These are phyloP conservation scores for Morone saxatilis DNA, from an alignment of 2,113 vertebrate genomes.

Conservation along the genomic window DNA sequence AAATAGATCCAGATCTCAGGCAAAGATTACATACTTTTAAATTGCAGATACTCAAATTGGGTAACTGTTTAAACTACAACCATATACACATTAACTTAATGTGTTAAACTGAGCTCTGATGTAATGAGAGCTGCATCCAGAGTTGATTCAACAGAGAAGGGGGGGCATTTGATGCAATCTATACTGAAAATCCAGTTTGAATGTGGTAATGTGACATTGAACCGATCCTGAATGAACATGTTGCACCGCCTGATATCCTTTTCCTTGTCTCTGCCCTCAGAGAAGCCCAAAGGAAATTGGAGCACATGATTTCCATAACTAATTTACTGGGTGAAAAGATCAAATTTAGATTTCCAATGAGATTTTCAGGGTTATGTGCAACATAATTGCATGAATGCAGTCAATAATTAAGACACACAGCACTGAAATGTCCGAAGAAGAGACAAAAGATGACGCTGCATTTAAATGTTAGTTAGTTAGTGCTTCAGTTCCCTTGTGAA, in stretches of 20 bases:
- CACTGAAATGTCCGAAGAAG: background rate
- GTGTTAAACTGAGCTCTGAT: slow-evolving; percentile 4
- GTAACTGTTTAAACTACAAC: background rate
- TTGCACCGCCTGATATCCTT: background rate
- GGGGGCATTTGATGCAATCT: slow-evolving; percentile 7
- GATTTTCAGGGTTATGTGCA: background rate
- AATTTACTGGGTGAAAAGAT: slow-evolving; percentile 1
- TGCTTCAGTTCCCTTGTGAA: background rate
- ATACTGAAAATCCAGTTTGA: background rate
- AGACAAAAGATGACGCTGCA: background rate
- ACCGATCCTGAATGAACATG: slow-evolving; percentile 8
- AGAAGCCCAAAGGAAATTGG: background rate
- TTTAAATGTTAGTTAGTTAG: background rate
- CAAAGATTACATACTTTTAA: background rate
- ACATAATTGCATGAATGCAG: background rate
- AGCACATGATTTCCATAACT: background rate
- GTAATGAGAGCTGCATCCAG: slow-evolving; percentile 22
- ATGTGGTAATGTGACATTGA: slow-evolving; percentile 13
- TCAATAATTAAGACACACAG: background rate
- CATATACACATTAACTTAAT: background rate
- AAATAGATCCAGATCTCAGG: background rate
- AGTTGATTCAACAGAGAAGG: background rate
- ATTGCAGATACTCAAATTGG: background rate
- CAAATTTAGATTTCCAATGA: background rate
- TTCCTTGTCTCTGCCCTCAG: background rate